Percentiles rank a stretch among this genome's conserved stretches.
Conservation (phyloP, 1,140 invertebrate genomes). For the Drosophila serrata region DNA sequence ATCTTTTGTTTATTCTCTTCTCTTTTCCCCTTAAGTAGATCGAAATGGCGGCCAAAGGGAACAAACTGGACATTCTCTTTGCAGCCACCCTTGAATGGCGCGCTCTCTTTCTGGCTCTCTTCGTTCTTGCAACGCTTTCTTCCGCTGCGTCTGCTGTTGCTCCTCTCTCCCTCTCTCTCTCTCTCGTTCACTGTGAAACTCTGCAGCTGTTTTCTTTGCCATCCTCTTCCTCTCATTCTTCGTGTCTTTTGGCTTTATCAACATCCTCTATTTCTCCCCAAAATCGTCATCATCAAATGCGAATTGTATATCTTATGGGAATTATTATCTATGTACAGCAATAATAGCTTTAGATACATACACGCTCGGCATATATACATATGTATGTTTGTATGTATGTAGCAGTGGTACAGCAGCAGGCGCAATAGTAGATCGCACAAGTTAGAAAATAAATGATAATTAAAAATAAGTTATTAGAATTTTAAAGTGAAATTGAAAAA, state of each 20-base stretch:
- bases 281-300: constrained; percentile 17
- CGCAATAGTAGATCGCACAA: neutral
- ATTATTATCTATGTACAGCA: constrained; percentile 45
- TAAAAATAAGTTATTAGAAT: neutral
- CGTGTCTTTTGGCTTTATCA: constrained; percentile 8
- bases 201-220: constrained; percentile 3
- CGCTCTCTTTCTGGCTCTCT: neutral
- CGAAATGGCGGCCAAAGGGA: neutral
- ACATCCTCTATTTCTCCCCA: constrained; percentile 1
- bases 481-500: neutral
- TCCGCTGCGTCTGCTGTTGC: neutral
- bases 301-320: constrained; percentile 39
- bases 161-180: too few relatives aligned
- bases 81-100: neutral
- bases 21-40: neutral
- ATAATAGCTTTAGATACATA: constrained; percentile 27
- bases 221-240: neutral
- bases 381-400: neutral
- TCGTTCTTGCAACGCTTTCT: neutral
- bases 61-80: neutral
- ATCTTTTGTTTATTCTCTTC: neutral
- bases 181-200: neutral
- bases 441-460: neutral
- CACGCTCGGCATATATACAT: neutral
- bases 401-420: neutral